Base-by-base conservation (phyloP, 1,140 invertebrate genomes). In the Stegodyphus mimosarum region DNA sequence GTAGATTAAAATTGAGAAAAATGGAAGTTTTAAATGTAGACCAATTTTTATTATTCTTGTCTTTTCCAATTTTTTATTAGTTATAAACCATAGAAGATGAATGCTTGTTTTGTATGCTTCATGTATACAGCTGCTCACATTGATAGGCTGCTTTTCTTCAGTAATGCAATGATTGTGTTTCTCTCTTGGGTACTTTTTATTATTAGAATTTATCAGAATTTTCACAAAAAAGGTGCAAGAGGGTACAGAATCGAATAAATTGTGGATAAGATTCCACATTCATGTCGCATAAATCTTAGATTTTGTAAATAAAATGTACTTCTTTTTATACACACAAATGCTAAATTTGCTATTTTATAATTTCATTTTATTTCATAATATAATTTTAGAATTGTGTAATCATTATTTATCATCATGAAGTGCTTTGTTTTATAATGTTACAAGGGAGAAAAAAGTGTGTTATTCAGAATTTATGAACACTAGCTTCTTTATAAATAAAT, bases 291-390 rank as follows among this genome's bases (percentile, higher is more conserved):
- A 67, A 15, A 18, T 67, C 64, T 67, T 18, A 67, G 17, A 78
- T 15, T 69, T 64, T 78, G 76, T 78, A 78, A 51, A 78, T 78
- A 78, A 78, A 77, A 67, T 78, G 48, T 78, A 69, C n/a, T 69
- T 55, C 63, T 78, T 78, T 60, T 78, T 78, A 78, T 78, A 78
- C 76, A 78, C 69, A 64, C 76, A 78, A 78, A 78, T 78, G 66
- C 51, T 78, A 78, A 64, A 78, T 78, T 78, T 78, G 76, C 76
- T 71, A 71, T 64, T 78, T n/a, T 52, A 69, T 48, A 63, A 50
- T 78, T 78, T 78, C 76, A 78, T 78, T 78, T 69, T 78, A 63
- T 78, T 78, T 78, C 69, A 33, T 33, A 33, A 33, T 33, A 33
- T 33, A 33, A 33, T 33, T 33, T 33, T 33, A 33, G 33, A 33